phyloP scores from a whole-genome alignment of 2,797 vertebrate genomes.

The Gallirallus australis region DNA sequence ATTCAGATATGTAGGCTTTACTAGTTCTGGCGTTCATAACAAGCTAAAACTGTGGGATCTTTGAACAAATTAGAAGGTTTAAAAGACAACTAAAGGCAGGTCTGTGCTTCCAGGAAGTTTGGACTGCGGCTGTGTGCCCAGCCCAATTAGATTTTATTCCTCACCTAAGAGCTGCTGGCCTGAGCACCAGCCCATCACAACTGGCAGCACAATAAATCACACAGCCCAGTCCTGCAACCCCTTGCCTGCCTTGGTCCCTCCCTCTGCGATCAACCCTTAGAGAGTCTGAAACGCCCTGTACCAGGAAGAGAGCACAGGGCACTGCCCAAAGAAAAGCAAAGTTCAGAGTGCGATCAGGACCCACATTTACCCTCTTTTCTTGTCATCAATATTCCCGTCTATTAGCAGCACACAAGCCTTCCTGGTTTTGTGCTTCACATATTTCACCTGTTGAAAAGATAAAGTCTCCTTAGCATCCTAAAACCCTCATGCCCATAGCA shows the following conservation, averaged over 20 bases:
- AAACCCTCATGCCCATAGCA: fast-evolving
- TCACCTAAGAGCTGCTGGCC: neutral
- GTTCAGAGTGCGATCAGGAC: fast-evolving
- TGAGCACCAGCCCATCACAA: neutral
- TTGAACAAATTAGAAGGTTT: neutral
- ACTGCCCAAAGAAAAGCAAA: fast-evolving
- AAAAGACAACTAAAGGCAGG: neutral
- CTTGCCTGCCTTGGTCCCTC: neutral
- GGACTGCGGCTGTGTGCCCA: neutral
- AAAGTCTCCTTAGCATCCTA: neutral
- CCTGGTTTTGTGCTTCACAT: conserved; percentile 81
- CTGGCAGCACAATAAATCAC: neutral
- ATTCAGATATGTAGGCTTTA: neutral
- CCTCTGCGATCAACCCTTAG: neutral
- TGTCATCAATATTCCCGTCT: conserved; percentile 73
- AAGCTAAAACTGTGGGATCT: neutral
- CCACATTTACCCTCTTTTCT: conserved; percentile 70
- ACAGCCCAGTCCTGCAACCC: neutral
- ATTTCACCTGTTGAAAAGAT: conserved; percentile 83
- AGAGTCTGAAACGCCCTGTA: neutral
- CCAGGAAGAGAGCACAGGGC: neutral
- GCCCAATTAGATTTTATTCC: neutral
- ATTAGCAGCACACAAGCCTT: conserved; percentile 90
- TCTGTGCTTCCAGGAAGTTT: neutral
- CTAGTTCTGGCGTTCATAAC: neutral